Evolutionary conservation across 2,888 invertebrate genomes (phyloP), one percentile per base, ranked within the genome.

Genomic region (Drosophila pseudotalamancana): DNA sequence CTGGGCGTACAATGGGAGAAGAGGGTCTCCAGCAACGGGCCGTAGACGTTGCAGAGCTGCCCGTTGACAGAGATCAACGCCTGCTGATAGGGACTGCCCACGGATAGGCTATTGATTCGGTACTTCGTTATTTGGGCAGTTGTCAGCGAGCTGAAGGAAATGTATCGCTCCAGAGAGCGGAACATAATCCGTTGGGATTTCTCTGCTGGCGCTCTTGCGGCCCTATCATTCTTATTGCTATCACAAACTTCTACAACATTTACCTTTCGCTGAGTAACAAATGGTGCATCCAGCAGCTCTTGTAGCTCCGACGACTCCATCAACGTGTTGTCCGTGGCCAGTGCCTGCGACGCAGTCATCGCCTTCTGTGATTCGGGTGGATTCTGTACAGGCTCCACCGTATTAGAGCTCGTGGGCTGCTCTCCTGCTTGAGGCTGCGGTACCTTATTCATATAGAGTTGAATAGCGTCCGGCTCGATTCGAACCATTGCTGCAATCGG

Each of bases 331-430:
- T 67, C 85, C 1, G 37, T 31, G 6, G 85, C 45, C 0, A 82
- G 62, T 1, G 53, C 85, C 51, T 87, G 87, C 4, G 82, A 87
- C 2, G 43, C 45, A 5, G 77, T 76, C 19, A 69, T 25, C 2
- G 39, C 14, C 4, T 3, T 4, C 2, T 9, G 14, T 16, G 14
- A 1, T 6, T 18, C 42, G 0, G 19, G 3, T 16, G 3, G 29
- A 11, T n/a, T 3, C 34, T 39, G 18, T 4, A 1, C 1, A n/a
- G 23, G 31, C 0, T 53, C 19, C 23, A 2, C 34, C 6, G 12
- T 27, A 12, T 14, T 31, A 6, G 23, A 34, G 9, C 14, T 29
- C 3, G n/a, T 9, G 1, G 32, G 3, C 14, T n/a, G 16, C 2
- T 43, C 18, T 6, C 12, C 1, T 4, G 32, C 29, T 6, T 39